Conservation (phyloP, 2,113 vertebrate genomes). For the Telmatochromis brachygnathus region DNA sequence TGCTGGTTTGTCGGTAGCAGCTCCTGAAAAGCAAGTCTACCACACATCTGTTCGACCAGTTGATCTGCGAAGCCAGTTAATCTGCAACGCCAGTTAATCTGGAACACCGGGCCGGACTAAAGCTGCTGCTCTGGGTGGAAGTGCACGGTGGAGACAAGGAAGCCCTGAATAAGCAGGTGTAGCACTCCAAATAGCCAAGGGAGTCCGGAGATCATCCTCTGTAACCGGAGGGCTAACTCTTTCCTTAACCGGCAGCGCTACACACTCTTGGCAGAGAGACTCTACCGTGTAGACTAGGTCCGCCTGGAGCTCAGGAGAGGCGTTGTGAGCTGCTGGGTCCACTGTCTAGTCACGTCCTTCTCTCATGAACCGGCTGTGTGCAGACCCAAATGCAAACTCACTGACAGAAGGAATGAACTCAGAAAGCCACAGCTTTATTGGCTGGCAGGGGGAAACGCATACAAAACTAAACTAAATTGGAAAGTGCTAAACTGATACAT, state of each 20-base stretch:
- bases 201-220: background rate
- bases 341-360: accelerated
- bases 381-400: background rate
- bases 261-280: background rate
- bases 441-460: background rate
- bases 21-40: background rate
- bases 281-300: background rate
- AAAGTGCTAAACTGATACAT: accelerated
- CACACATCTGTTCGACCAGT: accelerated
- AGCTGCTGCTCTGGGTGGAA: background rate
- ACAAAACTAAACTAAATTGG: background rate
- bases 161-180: background rate
- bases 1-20: background rate
- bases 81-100: background rate
- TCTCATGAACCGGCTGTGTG: background rate
- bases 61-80: background rate
- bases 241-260: background rate
- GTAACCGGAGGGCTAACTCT: background rate
- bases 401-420: background rate
- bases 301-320: accelerated
- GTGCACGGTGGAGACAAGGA: background rate
- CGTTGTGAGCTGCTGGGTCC: background rate
- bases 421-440: background rate
- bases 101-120: accelerated
- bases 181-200: accelerated